Conservation (phyloP, 2,797 vertebrate genomes). For the Chrosomus eos region DNA sequence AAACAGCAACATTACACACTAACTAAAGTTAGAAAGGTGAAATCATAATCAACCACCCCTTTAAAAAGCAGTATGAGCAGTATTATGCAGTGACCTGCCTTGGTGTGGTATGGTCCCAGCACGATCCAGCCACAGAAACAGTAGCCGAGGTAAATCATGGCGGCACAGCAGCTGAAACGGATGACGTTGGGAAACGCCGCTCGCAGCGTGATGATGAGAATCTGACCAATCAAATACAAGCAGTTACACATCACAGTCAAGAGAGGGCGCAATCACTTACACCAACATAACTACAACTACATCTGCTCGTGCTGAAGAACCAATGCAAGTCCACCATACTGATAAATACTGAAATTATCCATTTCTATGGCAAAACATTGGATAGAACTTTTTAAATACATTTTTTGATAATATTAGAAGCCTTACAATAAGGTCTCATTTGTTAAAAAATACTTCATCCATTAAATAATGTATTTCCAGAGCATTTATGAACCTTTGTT, state of each 20-base stretch:
- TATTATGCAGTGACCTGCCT: slow-evolving; percentile 70
- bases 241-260: neutral
- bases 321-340: neutral
- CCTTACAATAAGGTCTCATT: neutral
- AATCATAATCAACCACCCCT: too few relatives aligned
- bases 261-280: neutral
- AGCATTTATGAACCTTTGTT: too few relatives aligned
- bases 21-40: too few relatives aligned
- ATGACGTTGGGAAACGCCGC: slow-evolving; percentile 92
- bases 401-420: neutral
- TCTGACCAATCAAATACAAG: slow-evolving; percentile 70
- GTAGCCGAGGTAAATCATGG: slow-evolving; percentile 93
- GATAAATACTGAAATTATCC: neutral
- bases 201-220: slow-evolving; percentile 89
- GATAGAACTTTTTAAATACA: neutral
- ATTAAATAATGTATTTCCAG: too few relatives aligned
- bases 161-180: slow-evolving; percentile 93
- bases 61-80: neutral
- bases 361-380: neutral
- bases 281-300: neutral
- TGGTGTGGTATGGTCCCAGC: slow-evolving; percentile 91
- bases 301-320: neutral
- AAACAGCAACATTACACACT: too few relatives aligned
- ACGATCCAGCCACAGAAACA: slow-evolving; percentile 97
- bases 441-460: neutral